Evolutionary conservation across 2,113 vertebrate genomes (phyloP).

Genomic region (Salvator merianae): DNA sequence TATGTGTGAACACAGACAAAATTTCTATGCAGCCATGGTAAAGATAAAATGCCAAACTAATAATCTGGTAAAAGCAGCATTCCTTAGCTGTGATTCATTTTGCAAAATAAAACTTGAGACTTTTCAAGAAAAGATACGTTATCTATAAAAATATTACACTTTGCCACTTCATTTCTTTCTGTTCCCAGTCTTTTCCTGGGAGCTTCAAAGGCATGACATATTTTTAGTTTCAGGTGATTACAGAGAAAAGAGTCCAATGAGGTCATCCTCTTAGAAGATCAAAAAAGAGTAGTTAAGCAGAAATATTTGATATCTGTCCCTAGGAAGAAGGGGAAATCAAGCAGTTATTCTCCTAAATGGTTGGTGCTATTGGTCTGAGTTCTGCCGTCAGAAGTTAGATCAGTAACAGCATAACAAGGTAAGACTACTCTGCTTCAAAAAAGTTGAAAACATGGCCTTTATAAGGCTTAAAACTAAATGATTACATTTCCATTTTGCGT

Average conservation of each 20-base stretch:
- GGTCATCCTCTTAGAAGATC: slow-evolving; percentile 31
- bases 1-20: too few relatives aligned
- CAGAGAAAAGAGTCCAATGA: slow-evolving; percentile 25
- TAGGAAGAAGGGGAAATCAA: slow-evolving; percentile 19
- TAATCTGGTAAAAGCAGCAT: background rate
- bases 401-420: slow-evolving; percentile 9
- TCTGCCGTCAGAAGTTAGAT: slow-evolving; percentile 24
- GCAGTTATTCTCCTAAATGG: slow-evolving; percentile 29
- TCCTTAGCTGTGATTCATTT: background rate
- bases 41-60: background rate
- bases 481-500: background rate
- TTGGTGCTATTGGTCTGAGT: slow-evolving; percentile 29
- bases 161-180: background rate
- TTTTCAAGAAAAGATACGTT: background rate
- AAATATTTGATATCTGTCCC: slow-evolving; percentile 31
- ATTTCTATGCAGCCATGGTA: slow-evolving; percentile 21
- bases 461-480: background rate
- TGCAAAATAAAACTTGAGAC: background rate
- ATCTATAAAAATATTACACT: background rate
- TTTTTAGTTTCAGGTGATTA: slow-evolving; percentile 37
- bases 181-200: slow-evolving; percentile 1
- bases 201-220: slow-evolving; percentile 29
- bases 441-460: background rate
- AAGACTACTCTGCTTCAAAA: slow-evolving; percentile 1
- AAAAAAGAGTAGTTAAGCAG: slow-evolving; percentile 28